Evolutionary conservation across 64 coral and sea anemone genomes (phyloP).

Genomic region (Actinia equina): DNA sequence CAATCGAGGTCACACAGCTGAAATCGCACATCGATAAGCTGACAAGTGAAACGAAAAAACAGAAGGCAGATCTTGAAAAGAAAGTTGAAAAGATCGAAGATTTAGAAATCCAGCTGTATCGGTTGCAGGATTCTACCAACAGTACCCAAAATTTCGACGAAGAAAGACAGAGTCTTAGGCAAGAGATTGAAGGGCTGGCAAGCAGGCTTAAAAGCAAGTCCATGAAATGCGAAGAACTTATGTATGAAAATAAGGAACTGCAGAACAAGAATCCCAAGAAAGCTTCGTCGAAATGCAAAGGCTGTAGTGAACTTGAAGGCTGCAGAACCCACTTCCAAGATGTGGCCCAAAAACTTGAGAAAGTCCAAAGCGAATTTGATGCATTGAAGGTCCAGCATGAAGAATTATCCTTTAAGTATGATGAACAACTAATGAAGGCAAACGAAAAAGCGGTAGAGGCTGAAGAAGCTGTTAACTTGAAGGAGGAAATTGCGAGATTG

Average conservation of each 20-base stretch:
- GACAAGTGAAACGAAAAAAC: slow-evolving; percentile 32
- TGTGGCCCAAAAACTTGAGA: background rate
- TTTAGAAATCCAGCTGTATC: background rate
- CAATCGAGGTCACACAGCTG: slow-evolving; percentile 32
- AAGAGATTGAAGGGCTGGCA: background rate
- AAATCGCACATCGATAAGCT: slow-evolving; percentile 30
- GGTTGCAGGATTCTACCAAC: background rate
- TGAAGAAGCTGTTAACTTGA: background rate
- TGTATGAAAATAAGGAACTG: background rate
- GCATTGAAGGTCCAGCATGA: background rate
- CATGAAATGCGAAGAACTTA: background rate
- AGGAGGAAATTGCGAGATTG: background rate
- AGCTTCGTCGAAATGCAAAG: background rate
- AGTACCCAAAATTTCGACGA: background rate
- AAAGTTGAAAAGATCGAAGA: slow-evolving; percentile 38
- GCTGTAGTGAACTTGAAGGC: background rate
- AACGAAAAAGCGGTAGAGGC: background rate
- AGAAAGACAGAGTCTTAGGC: background rate
- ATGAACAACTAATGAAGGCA: background rate
- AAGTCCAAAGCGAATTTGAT: background rate
- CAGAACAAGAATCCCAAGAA: background rate
- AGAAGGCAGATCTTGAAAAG: slow-evolving; percentile 18
- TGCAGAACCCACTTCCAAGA: background rate
- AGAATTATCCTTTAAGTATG: slow-evolving; percentile 1
- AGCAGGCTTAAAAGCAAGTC: background rate